These are phyloP conservation scores for Sceloporus tristichus DNA, from an alignment of 2,113 vertebrate species.

Conservation along the genomic window DNA sequence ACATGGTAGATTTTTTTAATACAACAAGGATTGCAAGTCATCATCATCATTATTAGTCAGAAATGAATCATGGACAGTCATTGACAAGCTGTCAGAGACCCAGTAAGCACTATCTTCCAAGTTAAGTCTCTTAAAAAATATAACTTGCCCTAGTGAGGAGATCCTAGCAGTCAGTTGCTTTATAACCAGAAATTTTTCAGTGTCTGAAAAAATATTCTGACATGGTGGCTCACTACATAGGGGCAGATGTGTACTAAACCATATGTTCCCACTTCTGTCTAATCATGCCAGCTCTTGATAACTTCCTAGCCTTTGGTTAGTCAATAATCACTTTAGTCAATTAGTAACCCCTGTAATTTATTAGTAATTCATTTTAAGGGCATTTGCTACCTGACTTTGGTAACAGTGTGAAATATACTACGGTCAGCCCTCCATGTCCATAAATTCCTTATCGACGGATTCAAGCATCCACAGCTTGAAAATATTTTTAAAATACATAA, in stretches of 20 bases:
- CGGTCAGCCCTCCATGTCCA: no score
- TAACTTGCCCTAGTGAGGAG: no score
- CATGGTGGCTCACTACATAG: background rate
- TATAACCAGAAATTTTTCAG: background rate
- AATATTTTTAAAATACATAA: no score
- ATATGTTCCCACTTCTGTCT: no score
- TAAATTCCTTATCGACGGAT: no score
- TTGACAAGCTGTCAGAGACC: background rate
- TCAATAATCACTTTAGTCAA: background rate
- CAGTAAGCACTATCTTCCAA: background rate
- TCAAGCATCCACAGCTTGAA: no score
- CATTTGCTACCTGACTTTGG: background rate
- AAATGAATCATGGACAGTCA: background rate
- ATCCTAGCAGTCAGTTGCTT: background rate
- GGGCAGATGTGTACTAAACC: background rate
- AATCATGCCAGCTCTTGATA: background rate
- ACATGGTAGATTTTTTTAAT: background rate
- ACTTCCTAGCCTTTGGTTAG: background rate
- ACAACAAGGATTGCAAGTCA: background rate
- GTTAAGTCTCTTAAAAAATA: background rate
- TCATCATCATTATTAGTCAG: background rate
- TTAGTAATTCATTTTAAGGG: background rate
- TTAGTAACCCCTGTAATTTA: background rate
- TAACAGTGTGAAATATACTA: background rate
- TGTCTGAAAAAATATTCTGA: background rate